These are phyloP conservation scores for Ips typographus DNA, from an alignment of 1,140 invertebrate genomes.

Conservation along the genomic window DNA sequence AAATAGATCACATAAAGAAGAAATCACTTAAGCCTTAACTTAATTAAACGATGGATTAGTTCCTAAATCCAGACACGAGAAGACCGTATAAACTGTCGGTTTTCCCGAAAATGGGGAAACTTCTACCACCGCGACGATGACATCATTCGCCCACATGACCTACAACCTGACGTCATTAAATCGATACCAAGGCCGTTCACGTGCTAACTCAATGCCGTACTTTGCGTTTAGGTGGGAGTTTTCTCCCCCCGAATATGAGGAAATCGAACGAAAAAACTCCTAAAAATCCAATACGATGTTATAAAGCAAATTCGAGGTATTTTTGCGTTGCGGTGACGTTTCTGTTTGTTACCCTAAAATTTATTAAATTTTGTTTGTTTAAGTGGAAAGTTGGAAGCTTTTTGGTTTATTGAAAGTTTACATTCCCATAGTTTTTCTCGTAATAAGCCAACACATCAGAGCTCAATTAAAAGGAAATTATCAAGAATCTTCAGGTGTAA, in stretches of 20 bases:
- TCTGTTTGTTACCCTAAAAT: too few species aligned
- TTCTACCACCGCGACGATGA: slow-evolving; percentile 1
- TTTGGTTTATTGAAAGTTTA: too few species aligned
- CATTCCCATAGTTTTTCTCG: too few species aligned
- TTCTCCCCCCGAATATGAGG: background rate
- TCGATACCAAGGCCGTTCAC: slow-evolving; percentile 18
- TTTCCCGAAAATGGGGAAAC: background rate
- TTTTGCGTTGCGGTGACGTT: too few species aligned
- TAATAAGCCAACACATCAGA: too few species aligned
- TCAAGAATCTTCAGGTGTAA: too few species aligned
- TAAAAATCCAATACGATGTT: too few species aligned
- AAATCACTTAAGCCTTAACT: background rate
- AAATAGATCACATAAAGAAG: background rate
- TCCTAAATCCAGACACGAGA: background rate
- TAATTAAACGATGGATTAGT: background rate
- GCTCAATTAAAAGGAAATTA: too few species aligned
- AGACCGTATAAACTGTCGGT: background rate
- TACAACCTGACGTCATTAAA: slow-evolving; percentile 8
- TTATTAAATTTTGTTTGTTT: too few species aligned
- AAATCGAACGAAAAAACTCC: too few species aligned
- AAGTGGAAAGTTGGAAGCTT: too few species aligned
- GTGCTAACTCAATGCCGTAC: slow-evolving; percentile 12
- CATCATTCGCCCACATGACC: slow-evolving; percentile 22
- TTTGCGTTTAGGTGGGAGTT: slow-evolving; percentile 3
- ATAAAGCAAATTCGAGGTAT: too few species aligned